phyloP scores from a whole-genome alignment of 1,140 invertebrate genomes.

The honey bee (Apis mellifera) region DNA sequence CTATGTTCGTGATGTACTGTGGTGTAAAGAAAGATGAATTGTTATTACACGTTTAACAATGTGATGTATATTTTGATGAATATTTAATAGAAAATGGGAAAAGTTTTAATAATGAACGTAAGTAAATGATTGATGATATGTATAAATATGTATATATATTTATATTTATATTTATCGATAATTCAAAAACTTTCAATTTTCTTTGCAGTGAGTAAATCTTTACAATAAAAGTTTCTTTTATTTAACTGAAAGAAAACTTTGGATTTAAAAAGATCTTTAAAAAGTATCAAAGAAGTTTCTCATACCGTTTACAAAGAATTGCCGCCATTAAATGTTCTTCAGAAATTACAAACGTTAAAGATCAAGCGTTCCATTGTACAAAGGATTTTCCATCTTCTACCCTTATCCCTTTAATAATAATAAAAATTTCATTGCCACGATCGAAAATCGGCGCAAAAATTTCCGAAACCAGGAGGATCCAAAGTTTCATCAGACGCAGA shows the following conservation, averaged over 20 bases:
- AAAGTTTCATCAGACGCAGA: no score
- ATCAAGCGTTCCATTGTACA: neutral
- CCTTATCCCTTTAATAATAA: no score
- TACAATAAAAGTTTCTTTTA: conserved; percentile 39
- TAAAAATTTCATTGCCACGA: no score
- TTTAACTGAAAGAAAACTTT: conserved; percentile 6
- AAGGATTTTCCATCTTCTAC: no score
- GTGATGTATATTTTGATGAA: no score
- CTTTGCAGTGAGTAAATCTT: no score
- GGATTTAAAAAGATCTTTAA: neutral
- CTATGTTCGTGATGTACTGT: no score
- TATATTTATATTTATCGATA: conserved; percentile 6
- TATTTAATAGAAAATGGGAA: neutral
- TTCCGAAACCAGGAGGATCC: no score
- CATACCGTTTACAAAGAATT: neutral
- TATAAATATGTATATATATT: no score
- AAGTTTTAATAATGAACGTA: conserved; percentile 37
- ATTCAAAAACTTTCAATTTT: conserved; percentile 33
- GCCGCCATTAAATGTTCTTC: neutral
- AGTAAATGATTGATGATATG: neutral
- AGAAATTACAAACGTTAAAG: neutral
- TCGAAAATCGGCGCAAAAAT: no score
- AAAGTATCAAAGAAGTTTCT: conserved; percentile 1
- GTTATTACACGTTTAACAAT: no score
- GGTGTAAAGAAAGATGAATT: no score